Conservation (phyloP, 2,113 vertebrate species). For the Centrocercus urophasianus region DNA sequence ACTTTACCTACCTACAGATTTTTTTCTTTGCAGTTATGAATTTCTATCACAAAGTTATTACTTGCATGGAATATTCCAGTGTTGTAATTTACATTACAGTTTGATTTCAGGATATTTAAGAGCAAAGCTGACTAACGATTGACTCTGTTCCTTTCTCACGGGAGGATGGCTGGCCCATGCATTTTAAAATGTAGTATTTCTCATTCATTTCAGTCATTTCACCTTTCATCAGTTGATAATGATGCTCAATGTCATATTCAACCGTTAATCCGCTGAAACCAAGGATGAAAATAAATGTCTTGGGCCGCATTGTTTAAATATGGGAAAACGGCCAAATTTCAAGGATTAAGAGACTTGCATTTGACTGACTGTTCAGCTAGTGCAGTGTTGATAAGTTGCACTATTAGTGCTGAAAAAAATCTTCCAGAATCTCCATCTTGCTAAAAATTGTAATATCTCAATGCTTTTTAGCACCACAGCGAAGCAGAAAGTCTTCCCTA, state of each 20-base stretch:
- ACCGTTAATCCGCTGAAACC: slow-evolving; percentile 31
- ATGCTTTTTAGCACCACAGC: background rate
- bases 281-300: slow-evolving; percentile 50
- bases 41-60: slow-evolving; percentile 5
- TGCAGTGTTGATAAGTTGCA: background rate
- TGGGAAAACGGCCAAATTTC: slow-evolving; percentile 5
- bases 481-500: slow-evolving; percentile 2
- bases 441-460: slow-evolving; percentile 17
- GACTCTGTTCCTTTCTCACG: background rate
- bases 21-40: background rate
- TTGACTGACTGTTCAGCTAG: slow-evolving; percentile 2
- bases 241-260: slow-evolving; percentile 6
- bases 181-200: slow-evolving; percentile 44
- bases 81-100: slow-evolving; percentile 20
- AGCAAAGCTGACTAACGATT: slow-evolving; percentile 26
- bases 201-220: slow-evolving; percentile 40
- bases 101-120: slow-evolving; percentile 44
- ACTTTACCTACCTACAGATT: background rate
- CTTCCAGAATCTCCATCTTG: background rate
- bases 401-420: background rate
- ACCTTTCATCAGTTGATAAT: slow-evolving; percentile 31
- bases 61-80: background rate
- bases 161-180: background rate
- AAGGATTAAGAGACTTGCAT: background rate
- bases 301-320: background rate